Evolutionary conservation across 2,888 invertebrate species (phyloP), one percentile per base, ranked within the genome.

Genomic region (Meiosimyza platycephala): DNA sequence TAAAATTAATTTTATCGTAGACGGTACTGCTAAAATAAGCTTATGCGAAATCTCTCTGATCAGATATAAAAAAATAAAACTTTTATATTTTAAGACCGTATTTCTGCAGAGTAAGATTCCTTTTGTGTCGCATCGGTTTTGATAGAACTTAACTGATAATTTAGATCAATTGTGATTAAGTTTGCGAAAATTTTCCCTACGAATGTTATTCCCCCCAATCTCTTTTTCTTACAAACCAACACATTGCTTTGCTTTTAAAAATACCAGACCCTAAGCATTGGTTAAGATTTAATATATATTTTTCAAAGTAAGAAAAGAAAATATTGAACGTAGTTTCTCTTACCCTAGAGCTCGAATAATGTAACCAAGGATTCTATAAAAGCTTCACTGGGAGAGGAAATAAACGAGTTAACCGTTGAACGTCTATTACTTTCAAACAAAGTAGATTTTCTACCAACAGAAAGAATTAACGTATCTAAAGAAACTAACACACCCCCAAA

Each of bases 321-420:
- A 28, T 5, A 18, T n/a, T 28, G 1, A 48, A 59, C 6, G 6
- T 13, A 16, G 47, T 47, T 22, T n/a, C 18, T 4, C 15, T 15
- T n/a, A 52, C 65, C 71, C 6, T 52, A 79, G 79, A 72, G 66
- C 51, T 73, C 76, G 4, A 76, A 75, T 33, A 69, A 64, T 57
- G 57, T 70, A 11, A 74, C 78, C 47, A 74, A 72, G 66, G 69
- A 74, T 55, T 76, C 66, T 9, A 75, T 79, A 11, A 76, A 77
- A 70, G 12, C 72, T 3, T 70, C 76, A 13, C 71, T 75, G 52
- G 73, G 72, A 50, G 74, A 77, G 55, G 76, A 76, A 50, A 52
- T 73, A 40, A 16, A 55, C 6, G 52, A 62, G 13, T 50, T 63
- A 2, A 63, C 40, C 15, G 59, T 74, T 18, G 57, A 72, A 60